Percentiles rank a stretch among this genome's conserved stretches.
Evolutionary conservation across 2,888 invertebrate species (phyloP).

Genomic region (Aleiodes alternator): DNA sequence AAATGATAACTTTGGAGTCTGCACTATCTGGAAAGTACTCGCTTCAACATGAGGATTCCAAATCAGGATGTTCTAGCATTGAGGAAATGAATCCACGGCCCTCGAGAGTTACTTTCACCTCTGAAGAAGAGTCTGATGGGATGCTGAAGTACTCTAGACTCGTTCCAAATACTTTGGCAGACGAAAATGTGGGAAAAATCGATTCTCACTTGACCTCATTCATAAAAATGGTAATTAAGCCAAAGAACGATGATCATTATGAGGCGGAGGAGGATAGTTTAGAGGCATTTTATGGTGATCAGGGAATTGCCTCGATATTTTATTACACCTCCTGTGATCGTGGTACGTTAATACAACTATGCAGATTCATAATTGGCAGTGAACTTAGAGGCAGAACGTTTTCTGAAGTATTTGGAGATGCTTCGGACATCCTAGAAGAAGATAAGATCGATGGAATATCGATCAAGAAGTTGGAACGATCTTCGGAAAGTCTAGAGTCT

Average conservation of each 20-base stretch:
- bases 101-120: slow-evolving; percentile 66
- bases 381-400: slow-evolving; percentile 71
- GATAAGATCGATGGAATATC: slow-evolving; percentile 56
- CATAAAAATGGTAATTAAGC: slow-evolving; percentile 72
- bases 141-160: slow-evolving; percentile 76
- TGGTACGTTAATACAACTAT: slow-evolving; percentile 77
- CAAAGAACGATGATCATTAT: slow-evolving; percentile 65
- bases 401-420: slow-evolving; percentile 75
- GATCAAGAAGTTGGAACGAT: slow-evolving; percentile 28
- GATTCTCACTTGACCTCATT: slow-evolving; percentile 79
- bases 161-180: slow-evolving; percentile 77
- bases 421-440: slow-evolving; percentile 73
- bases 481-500: neutral
- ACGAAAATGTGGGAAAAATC: slow-evolving; percentile 70
- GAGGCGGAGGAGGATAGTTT: slow-evolving; percentile 73
- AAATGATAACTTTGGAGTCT: slow-evolving; percentile 80
- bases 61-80: slow-evolving; percentile 52
- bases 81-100: slow-evolving; percentile 58
- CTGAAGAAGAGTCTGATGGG: slow-evolving; percentile 75
- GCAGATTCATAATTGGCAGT: slow-evolving; percentile 77
- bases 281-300: slow-evolving; percentile 79
- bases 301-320: slow-evolving; percentile 79
- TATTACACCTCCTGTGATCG: slow-evolving; percentile 79
- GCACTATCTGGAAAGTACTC: slow-evolving; percentile 77
- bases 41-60: slow-evolving; percentile 65